A percentile compares a stretch with the other conserved stretches of the same genome.
phyloP scores from a whole-genome alignment of 2,797 vertebrate species.

The Saxicola maurus region DNA sequence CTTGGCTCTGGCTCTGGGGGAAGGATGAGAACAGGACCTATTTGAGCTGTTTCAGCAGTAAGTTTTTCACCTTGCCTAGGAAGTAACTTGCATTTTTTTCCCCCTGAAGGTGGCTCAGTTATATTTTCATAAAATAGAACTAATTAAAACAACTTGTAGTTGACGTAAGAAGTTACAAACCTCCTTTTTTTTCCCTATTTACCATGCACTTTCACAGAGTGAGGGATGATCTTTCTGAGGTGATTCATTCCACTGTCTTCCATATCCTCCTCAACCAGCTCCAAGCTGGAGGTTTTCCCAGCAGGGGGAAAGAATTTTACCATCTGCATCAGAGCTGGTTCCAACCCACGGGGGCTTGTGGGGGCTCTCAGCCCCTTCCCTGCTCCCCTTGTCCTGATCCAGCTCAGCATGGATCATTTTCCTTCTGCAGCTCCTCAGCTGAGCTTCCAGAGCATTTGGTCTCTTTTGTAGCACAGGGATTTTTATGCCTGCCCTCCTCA shows the following conservation, averaged over 20 bases:
- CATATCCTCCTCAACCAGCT: background rate
- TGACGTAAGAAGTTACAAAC: background rate
- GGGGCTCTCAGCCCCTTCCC: background rate
- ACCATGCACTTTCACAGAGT: background rate
- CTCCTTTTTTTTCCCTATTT: background rate
- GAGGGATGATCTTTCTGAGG: background rate
- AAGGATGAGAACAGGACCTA: background rate
- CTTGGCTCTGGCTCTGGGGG: background rate
- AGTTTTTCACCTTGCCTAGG: background rate
- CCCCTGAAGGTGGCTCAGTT: background rate
- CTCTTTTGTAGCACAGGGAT: background rate
- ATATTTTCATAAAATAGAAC: background rate
- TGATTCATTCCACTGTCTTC: constrained; percentile 27
- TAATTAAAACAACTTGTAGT: background rate
- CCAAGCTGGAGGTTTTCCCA: constrained; percentile 28
- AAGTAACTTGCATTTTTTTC: background rate
- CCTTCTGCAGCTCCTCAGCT: background rate
- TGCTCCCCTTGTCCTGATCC: background rate
- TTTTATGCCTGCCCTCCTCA: background rate
- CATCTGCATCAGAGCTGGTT: background rate
- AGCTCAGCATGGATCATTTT: background rate
- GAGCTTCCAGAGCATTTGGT: background rate
- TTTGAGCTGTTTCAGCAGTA: background rate
- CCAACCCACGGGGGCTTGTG: background rate
- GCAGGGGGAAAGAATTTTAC: background rate